Base-by-base conservation (phyloP, 2,113 vertebrate genomes). In the Tyto alba region DNA sequence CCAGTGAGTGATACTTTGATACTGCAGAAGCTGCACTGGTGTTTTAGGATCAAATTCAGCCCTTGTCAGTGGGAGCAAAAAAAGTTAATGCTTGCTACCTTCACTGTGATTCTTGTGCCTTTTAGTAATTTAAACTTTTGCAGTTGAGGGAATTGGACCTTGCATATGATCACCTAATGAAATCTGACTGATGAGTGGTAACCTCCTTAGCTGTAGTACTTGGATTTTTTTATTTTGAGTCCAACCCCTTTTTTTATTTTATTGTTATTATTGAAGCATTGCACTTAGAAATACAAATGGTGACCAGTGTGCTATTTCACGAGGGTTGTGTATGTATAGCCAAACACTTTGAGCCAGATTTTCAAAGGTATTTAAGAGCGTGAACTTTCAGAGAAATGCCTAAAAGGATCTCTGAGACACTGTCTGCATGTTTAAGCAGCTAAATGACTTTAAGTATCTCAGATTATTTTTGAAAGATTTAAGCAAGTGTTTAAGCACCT, bases 391-490 rank as follows among this genome's bases (percentile, higher is more conserved):
- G 68, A 68, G 82, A 48, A 73, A 40, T 30, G 66, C 69, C 48
- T 95, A 82, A 93, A 82, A 96, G 95, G 83, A 94, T 95, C 69
- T 94, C 68, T 73, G 66, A 71, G 50, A 85, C 66, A 30, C 80
- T 89, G 63, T 83, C 85, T 91, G 84, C 45, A 66, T 59, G 41
- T 79, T 92, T 89, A 96, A 96, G 90, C 41, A 85, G 84, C 94
- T 96, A 77, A 93, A 86, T 74, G 43, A 71, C 85, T 95, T 95
- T 60, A 86, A 95, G 76, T 88, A 64, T 90, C 88, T 92, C 0
- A 0, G 76, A 89, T 89, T 94, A 66, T 87, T 91, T 94, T 87
- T 82, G 20, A 82, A 75, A 68, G 72, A 43, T 93, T 91, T 92
- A 93, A 75, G 56, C 47, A 52, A 93, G 20, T 81, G 30, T 59